phyloP scores from a whole-genome alignment of 2,113 vertebrate species.

The Diphyllodes magnificus region DNA sequence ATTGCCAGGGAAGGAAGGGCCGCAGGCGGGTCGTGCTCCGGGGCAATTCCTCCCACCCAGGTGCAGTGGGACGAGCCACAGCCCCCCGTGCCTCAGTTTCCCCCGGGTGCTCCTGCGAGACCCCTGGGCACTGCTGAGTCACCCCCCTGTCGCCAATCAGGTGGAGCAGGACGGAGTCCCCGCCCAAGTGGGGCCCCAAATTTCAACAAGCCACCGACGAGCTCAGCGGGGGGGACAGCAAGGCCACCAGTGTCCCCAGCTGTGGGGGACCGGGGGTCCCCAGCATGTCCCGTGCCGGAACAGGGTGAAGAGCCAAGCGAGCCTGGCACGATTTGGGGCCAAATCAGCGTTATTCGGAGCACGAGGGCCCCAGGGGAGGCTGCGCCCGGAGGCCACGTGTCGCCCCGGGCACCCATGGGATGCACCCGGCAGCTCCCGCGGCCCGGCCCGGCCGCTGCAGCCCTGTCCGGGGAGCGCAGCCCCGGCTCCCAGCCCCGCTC shows the following conservation, averaged over 20 bases:
- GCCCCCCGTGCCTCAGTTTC: neutral
- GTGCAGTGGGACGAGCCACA: rapidly evolving
- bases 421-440: neutral
- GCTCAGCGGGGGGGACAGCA: rapidly evolving
- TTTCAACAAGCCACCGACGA: neutral
- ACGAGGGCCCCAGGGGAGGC: neutral
- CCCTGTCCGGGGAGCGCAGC: neutral
- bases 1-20: neutral
- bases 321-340: neutral
- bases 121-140: neutral
- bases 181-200: neutral
- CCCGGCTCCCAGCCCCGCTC: neutral
- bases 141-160: neutral
- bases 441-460: neutral
- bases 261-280: rapidly evolving
- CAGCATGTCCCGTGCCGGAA: rapidly evolving
- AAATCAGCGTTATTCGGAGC: rapidly evolving
- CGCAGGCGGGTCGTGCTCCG: neutral
- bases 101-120: neutral
- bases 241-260: neutral
- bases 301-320: rapidly evolving
- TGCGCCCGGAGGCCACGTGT: slow-evolving; percentile 6
- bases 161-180: neutral
- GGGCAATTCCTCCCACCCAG: neutral
- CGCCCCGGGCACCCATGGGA: neutral